phyloP scores from a whole-genome alignment of 2,113 vertebrate species.

The Acanthochromis polyacanthus region DNA sequence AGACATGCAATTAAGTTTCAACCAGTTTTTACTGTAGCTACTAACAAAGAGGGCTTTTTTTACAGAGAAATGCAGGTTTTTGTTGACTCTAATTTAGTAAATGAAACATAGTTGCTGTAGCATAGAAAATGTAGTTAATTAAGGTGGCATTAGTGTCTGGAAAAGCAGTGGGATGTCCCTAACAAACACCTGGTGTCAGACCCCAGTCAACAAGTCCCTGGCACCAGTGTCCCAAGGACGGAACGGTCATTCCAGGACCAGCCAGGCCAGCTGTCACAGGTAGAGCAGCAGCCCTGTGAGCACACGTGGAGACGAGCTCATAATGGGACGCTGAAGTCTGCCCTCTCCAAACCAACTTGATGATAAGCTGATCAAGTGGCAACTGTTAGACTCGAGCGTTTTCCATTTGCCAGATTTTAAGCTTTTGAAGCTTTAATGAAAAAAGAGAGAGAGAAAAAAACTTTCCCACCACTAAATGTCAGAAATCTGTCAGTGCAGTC shows the following conservation, averaged over 20 bases:
- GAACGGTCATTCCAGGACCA: conserved; percentile 49
- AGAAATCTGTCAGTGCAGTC: conserved; percentile 10
- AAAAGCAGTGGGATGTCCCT: conserved; percentile 52
- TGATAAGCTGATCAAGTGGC: conserved; percentile 16
- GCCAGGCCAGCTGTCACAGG: conserved; percentile 52
- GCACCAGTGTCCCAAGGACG: conserved; percentile 64
- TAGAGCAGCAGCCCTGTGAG: conserved; percentile 35
- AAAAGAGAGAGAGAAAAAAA: background rate
- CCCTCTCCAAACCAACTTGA: conserved; percentile 12
- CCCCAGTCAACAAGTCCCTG: conserved; percentile 59
- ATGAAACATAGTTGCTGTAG: conserved; percentile 31
- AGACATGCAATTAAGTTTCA: conserved; percentile 11
- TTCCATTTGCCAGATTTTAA: conserved; percentile 17
- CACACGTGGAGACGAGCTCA: conserved; percentile 38
- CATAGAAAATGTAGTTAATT: conserved; percentile 51
- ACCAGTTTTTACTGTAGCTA: background rate
- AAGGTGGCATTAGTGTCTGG: conserved; percentile 44
- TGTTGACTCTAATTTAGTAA: conserved; percentile 6
- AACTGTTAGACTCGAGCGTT: conserved; percentile 3
- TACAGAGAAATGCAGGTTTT: background rate
- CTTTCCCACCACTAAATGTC: conserved; percentile 19
- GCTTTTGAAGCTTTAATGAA: conserved; percentile 16
- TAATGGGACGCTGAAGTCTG: conserved; percentile 12
- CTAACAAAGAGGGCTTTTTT: background rate
- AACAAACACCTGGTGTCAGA: conserved; percentile 68